phyloP scores from a whole-genome alignment of 2,797 vertebrate genomes.

The Florisuga fusca region DNA sequence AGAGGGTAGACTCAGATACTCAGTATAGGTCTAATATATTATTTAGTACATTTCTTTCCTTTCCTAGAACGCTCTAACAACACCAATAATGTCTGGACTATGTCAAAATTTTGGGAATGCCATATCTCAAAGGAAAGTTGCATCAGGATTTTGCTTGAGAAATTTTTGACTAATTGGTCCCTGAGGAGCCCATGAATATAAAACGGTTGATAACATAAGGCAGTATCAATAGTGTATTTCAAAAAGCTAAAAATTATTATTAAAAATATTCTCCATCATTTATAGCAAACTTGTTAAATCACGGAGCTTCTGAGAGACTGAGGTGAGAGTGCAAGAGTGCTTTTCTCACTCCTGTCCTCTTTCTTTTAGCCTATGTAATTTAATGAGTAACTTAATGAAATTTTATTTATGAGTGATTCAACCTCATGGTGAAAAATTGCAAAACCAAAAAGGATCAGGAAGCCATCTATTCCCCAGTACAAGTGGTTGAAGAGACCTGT shows the following conservation, averaged over 20 bases:
- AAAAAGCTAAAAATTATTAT: neutral
- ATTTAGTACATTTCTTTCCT: neutral
- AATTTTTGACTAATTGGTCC: neutral
- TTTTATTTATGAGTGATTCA: neutral
- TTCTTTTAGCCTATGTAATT: neutral
- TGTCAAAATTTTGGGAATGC: neutral
- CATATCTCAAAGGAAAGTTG: neutral
- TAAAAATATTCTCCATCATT: too few species aligned
- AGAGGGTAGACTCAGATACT: neutral
- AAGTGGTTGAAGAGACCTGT: rapidly evolving
- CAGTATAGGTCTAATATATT: neutral
- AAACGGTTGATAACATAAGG: neutral
- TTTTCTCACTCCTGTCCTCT: neutral
- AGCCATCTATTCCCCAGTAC: neutral
- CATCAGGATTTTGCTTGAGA: neutral
- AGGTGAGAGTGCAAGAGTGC: neutral
- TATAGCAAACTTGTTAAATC: neutral
- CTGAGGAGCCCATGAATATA: neutral
- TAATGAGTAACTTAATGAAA: neutral
- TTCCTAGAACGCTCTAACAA: neutral
- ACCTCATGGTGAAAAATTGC: neutral
- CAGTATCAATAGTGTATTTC: neutral
- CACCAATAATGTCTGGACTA: neutral
- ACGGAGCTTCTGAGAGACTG: neutral
- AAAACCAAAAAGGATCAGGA: neutral